phyloP scores from a whole-genome alignment of 2,113 vertebrate genomes.

The Melospiza georgiana region DNA sequence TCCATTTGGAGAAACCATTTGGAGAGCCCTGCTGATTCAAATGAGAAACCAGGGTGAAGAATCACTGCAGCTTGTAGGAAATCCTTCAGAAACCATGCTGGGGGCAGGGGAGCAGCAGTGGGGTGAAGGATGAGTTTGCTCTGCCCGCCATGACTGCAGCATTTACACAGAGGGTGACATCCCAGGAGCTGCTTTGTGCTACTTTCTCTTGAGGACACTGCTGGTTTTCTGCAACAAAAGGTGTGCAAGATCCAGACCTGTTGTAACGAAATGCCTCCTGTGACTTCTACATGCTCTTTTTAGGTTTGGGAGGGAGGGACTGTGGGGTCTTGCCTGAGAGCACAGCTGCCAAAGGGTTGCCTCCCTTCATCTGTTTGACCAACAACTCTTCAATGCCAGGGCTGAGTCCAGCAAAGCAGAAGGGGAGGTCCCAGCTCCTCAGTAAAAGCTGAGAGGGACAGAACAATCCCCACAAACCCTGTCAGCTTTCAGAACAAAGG shows the following conservation, averaged over 20 bases:
- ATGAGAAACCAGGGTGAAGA: not conserved
- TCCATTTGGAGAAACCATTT: not conserved
- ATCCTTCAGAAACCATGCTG: not conserved
- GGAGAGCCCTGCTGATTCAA: not conserved
- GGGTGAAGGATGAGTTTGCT: not conserved
- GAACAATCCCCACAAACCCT: fast-evolving
- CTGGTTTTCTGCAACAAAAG: not conserved
- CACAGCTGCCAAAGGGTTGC: not conserved
- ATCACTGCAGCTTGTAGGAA: not conserved
- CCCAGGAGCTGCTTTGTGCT: not conserved
- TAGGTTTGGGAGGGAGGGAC: not conserved
- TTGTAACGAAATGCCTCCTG: not conserved
- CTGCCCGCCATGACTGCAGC: fast-evolving
- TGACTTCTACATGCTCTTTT: not conserved
- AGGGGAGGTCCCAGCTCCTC: fast-evolving
- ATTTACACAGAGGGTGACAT: not conserved
- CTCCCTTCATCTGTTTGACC: not conserved
- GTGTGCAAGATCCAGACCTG: not conserved
- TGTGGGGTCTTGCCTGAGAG: not conserved
- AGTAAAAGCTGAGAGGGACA: not conserved
- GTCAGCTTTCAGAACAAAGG: not conserved
- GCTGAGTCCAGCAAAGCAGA: not conserved
- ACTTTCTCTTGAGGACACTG: not conserved
- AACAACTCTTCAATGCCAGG: not conserved
- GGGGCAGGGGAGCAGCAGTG: not conserved